Evolutionary conservation across 2,888 invertebrate genomes (phyloP).

Genomic region (Leptopilina syphax): DNA sequence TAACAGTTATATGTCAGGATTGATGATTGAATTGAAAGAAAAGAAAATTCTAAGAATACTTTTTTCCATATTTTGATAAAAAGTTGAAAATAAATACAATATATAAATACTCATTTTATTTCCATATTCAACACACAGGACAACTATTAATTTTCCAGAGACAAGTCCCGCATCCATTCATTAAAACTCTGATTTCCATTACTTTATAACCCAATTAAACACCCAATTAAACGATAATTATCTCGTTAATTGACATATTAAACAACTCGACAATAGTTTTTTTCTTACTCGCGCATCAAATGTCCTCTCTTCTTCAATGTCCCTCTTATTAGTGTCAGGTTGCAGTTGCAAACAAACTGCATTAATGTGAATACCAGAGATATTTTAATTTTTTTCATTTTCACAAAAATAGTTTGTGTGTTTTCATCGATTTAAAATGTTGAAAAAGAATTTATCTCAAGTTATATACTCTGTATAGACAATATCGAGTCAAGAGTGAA

Average conservation of each 20-base stretch:
- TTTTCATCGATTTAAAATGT: constrained; percentile 27
- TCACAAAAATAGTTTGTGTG: constrained; percentile 7
- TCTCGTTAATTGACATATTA: constrained; percentile 27
- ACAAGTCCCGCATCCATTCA: constrained; percentile 3
- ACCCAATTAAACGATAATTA: constrained; percentile 29
- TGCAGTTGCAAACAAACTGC: neutral
- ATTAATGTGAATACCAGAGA: constrained; percentile 15
- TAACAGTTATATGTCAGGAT: too few relatives aligned
- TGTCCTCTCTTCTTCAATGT: neutral
- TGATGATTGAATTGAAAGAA: neutral
- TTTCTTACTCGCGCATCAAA: neutral
- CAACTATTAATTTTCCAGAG: constrained; percentile 14
- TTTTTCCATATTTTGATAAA: neutral
- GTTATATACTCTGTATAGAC: neutral
- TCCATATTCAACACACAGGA: constrained; percentile 14
- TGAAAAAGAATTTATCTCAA: constrained; percentile 3
- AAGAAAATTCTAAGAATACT: neutral
- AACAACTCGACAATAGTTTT: constrained; percentile 27
- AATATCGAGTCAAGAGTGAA: constrained; percentile 1
- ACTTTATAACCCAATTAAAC: constrained; percentile 29
- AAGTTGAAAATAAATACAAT: neutral
- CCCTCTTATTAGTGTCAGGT: constrained; percentile 9
- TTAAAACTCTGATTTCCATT: neutral
- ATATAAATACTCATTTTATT: neutral
- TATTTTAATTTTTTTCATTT: constrained; percentile 22